These are phyloP conservation scores for Hemitrygon akajei DNA, from an alignment of 2,797 vertebrate genomes.

Conservation along the genomic window DNA sequence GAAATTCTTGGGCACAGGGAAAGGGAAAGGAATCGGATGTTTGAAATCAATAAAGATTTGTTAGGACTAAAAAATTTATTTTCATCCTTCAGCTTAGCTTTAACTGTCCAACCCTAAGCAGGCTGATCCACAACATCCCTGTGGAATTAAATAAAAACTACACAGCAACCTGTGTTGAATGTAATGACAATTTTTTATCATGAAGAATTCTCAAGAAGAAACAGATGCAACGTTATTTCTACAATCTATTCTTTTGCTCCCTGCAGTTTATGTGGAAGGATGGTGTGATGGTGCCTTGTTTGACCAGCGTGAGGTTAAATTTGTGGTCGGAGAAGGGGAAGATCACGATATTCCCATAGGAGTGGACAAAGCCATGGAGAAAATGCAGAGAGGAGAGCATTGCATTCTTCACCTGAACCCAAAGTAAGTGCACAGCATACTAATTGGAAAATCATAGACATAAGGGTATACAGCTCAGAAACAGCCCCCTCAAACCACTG, in stretches of 20 bases:
- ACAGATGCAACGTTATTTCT: background rate
- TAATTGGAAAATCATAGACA: background rate
- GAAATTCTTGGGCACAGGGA: too few relatives aligned
- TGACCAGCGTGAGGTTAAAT: constrained; percentile 77
- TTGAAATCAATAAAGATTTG: too few relatives aligned
- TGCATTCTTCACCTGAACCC: constrained; percentile 76
- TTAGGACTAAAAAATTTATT: background rate
- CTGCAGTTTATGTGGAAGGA: constrained; percentile 80
- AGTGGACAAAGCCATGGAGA: constrained; percentile 90
- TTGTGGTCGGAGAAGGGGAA: constrained; percentile 81
- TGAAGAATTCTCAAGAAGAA: background rate
- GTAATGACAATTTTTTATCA: background rate
- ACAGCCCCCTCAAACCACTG: too few relatives aligned
- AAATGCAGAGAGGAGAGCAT: constrained; percentile 89
- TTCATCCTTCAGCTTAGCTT: background rate
- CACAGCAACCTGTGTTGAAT: background rate
- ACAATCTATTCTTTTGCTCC: constrained; percentile 32
- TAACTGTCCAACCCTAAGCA: background rate
- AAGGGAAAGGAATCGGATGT: too few relatives aligned
- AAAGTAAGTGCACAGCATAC: constrained; percentile 61
- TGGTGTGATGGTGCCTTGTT: constrained; percentile 66
- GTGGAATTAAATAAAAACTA: background rate
- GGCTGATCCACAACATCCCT: background rate
- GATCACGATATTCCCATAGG: constrained; percentile 83
- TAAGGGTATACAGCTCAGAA: too few relatives aligned